These are phyloP conservation scores for Benthosema pterotum DNA, from an alignment of 2,797 vertebrate genomes.

Conservation along the genomic window DNA sequence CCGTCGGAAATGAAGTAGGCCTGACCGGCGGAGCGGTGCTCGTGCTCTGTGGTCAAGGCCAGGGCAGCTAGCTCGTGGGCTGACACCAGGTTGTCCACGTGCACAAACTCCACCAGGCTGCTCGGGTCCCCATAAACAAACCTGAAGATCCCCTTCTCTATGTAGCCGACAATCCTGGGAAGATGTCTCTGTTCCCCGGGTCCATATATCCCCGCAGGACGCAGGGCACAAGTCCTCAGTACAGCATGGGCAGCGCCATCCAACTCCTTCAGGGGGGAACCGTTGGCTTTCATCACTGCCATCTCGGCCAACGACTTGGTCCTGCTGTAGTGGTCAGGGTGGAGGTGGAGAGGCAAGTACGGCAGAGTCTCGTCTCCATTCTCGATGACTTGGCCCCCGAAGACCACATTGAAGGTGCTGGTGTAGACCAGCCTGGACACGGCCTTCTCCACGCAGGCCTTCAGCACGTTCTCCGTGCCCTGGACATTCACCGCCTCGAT, in stretches of 20 bases:
- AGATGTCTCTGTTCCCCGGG: conserved; percentile 94
- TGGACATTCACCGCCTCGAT: conserved; percentile 90
- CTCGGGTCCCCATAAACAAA: conserved; percentile 88
- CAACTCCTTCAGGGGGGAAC: conserved; percentile 56
- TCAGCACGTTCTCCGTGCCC: conserved; percentile 89
- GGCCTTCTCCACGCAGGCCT: conserved; percentile 76
- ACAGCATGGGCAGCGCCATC: conserved; percentile 30
- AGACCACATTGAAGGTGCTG: conserved; percentile 94
- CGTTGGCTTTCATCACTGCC: conserved; percentile 87
- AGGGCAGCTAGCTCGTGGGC: conserved; percentile 88
- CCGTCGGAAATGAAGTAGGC: conserved; percentile 96
- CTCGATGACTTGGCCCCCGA: conserved; percentile 91
- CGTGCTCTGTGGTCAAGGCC: conserved; percentile 78
- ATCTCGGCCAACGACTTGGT: conserved; percentile 94
- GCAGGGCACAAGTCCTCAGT: conserved; percentile 88
- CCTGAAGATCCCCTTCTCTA: conserved; percentile 89
- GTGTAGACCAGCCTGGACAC: conserved; percentile 90
- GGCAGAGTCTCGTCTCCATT: conserved; percentile 92
- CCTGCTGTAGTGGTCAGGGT: conserved; percentile 94
- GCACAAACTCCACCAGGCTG: conserved; percentile 93
- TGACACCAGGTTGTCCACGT: conserved; percentile 91
- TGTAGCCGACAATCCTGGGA: conserved; percentile 89
- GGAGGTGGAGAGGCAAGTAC: conserved; percentile 91
- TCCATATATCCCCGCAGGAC: conserved; percentile 94
- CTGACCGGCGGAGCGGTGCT: conserved; percentile 86